Percentiles rank a stretch among this genome's conserved stretches.
Conservation (phyloP, 2,113 vertebrate genomes). For the Gopherus evgoodei region DNA sequence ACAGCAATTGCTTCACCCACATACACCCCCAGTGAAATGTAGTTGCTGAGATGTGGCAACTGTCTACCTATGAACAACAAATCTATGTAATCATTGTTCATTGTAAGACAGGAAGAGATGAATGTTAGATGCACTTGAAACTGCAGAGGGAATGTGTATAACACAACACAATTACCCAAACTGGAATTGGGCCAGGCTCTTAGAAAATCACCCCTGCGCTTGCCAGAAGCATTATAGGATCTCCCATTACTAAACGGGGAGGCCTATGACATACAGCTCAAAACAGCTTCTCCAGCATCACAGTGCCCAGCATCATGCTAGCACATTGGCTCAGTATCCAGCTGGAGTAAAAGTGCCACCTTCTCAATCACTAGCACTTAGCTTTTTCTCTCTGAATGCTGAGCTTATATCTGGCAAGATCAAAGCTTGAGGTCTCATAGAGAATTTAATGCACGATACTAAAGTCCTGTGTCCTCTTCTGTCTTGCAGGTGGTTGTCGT, state of each 20-base stretch:
- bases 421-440: rapidly evolving
- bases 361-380: background rate
- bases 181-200: background rate
- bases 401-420: background rate
- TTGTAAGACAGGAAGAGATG: background rate
- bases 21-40: background rate
- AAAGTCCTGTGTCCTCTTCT: rapidly evolving
- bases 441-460: rapidly evolving
- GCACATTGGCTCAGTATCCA: background rate
- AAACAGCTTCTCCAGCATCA: background rate
- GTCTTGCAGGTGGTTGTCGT: slow-evolving; percentile 94
- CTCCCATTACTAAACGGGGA: background rate
- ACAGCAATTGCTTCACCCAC: background rate
- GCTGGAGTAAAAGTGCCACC: rapidly evolving
- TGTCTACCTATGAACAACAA: rapidly evolving
- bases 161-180: rapidly evolving
- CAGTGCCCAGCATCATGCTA: rapidly evolving
- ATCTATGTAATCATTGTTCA: background rate
- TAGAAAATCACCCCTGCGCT: background rate
- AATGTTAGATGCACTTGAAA: background rate
- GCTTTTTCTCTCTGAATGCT: background rate
- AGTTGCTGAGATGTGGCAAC: background rate
- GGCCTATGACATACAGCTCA: background rate
- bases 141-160: background rate
- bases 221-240: background rate